A percentile compares a stretch with the other conserved stretches of the same genome.
phyloP scores from a whole-genome alignment of 2,113 vertebrate species.

The Eclectus roratus region DNA sequence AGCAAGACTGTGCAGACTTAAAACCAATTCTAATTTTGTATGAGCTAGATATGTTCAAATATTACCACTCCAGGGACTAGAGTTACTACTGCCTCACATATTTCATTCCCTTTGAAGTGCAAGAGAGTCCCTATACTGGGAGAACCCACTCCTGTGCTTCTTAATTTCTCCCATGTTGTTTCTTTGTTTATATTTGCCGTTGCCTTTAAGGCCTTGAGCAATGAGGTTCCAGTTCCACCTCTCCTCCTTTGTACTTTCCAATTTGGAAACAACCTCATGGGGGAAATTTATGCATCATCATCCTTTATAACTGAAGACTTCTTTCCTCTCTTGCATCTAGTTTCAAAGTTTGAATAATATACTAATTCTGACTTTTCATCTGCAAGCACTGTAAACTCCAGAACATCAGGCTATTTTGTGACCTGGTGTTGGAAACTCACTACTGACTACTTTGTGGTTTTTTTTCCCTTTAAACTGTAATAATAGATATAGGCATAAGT shows the following conservation, averaged over 20 bases:
- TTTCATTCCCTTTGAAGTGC: neutral
- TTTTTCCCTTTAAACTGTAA: neutral
- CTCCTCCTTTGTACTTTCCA: neutral
- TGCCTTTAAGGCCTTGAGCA: neutral
- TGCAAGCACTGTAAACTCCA: neutral
- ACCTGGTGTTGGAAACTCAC: neutral
- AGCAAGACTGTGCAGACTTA: neutral
- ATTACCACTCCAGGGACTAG: neutral
- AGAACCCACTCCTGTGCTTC: neutral
- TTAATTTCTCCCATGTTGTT: neutral
- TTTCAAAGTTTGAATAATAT: neutral
- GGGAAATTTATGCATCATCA: neutral
- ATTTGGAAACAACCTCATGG: neutral
- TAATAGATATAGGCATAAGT: neutral
- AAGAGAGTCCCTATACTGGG: neutral
- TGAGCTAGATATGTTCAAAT: neutral
- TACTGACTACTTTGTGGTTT: neutral
- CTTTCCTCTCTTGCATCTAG: neutral
- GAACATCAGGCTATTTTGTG: neutral
- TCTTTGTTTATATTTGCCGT: neutral
- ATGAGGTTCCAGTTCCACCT: neutral
- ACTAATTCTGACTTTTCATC: neutral
- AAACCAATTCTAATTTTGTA: accelerated
- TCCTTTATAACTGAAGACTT: neutral
- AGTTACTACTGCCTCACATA: neutral